A percentile compares a stretch with the other conserved stretches of the same genome.
Conservation (phyloP, 2,113 vertebrate species). For the Charina bottae region DNA sequence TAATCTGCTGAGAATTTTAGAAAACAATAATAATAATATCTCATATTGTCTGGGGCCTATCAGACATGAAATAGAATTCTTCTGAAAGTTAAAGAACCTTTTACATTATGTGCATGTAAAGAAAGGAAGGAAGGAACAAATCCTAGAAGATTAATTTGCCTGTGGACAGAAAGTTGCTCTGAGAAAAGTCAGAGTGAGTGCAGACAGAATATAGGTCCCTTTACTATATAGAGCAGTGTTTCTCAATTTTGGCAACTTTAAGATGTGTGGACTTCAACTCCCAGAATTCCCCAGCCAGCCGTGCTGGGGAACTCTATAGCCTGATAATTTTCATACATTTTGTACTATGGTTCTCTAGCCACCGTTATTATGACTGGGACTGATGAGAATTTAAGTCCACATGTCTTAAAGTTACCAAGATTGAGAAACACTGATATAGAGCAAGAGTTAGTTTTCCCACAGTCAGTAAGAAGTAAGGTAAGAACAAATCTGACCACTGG, state of each 20-base stretch:
- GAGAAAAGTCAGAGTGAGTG: not conserved
- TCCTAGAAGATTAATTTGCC: slow-evolving; percentile 57
- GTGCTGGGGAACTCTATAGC: not conserved
- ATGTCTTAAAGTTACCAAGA: no score
- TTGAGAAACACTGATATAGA: no score
- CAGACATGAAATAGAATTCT: slow-evolving; percentile 68
- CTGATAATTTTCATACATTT: not conserved
- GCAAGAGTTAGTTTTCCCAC: no score
- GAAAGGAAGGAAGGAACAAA: not conserved
- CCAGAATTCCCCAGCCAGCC: no score
- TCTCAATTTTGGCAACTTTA: no score
- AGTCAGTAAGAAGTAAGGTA: no score
- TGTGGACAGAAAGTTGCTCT: slow-evolving; percentile 27
- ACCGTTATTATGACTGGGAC: not conserved
- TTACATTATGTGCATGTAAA: slow-evolving; percentile 43
- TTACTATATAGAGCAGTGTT: not conserved
- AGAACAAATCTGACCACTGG: no score
- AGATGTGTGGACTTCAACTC: no score
- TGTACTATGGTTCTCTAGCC: not conserved
- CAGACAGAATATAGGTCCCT: not conserved
- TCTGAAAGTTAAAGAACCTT: slow-evolving; percentile 47
- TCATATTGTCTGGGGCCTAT: slow-evolving; percentile 60
- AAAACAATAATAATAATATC: slow-evolving; percentile 70
- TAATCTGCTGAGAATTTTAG: slow-evolving; percentile 75
- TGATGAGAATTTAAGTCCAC: not conserved